Evolutionary conservation across 1,140 invertebrate genomes (phyloP).

Genomic region (Trachymyrmex septentrionalis): DNA sequence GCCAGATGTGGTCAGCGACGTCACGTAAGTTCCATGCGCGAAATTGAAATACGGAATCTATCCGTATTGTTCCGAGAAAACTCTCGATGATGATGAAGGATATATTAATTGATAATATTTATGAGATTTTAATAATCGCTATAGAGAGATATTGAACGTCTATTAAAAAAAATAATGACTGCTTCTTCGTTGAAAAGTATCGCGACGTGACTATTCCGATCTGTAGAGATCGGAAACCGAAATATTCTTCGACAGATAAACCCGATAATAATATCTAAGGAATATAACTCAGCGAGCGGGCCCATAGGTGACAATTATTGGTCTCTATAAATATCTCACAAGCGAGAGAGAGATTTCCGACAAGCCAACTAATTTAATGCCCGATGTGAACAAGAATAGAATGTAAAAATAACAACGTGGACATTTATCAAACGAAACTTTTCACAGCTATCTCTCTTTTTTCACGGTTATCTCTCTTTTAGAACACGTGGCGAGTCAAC

Average conservation of each 20-base stretch:
- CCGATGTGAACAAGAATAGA: constrained; percentile 8
- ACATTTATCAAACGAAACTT: constrained; percentile 30
- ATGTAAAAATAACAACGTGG: constrained; percentile 30
- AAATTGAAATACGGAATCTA: background rate
- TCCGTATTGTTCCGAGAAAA: background rate
- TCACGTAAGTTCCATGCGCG: background rate
- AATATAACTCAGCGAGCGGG: background rate
- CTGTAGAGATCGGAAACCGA: background rate
- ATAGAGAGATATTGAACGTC: too few relatives aligned
- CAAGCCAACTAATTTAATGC: background rate
- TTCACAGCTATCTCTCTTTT: constrained; percentile 6
- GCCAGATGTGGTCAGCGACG: too few relatives aligned
- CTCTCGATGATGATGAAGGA: background rate
- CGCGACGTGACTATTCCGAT: background rate
- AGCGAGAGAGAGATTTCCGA: background rate
- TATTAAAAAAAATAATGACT: too few relatives aligned
- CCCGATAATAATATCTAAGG: background rate
- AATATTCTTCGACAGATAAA: background rate
- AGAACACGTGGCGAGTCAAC: background rate
- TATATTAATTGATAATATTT: too few relatives aligned
- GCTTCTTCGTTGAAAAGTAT: too few relatives aligned
- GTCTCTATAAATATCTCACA: background rate
- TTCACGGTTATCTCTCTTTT: constrained; percentile 12
- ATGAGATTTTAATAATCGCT: too few relatives aligned
- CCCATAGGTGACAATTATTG: background rate